Percentiles rank a stretch among this genome's conserved stretches.
phyloP scores from a whole-genome alignment of 2,888 invertebrate genomes.

The Macropis europaea region DNA sequence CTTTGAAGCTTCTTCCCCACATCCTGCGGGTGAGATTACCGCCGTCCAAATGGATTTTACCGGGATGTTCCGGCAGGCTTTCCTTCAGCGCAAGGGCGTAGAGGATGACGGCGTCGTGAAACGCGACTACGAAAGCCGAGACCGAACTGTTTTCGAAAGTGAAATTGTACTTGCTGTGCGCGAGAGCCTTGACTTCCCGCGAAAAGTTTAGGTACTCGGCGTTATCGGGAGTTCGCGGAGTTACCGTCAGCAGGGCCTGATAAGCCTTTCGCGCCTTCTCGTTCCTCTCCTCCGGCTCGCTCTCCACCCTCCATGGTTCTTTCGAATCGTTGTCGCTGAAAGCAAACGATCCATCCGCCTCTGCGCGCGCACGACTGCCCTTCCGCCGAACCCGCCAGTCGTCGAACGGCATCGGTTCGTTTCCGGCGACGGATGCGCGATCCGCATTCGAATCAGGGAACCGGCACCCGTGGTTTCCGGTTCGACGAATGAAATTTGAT shows the following conservation, averaged over 20 bases:
- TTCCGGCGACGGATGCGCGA: neutral
- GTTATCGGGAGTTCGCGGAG: conserved; percentile 90
- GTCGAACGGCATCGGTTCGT: neutral
- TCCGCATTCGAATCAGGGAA: conserved; percentile 18
- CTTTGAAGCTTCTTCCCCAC: conserved; percentile 93
- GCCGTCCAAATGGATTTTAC: conserved; percentile 85
- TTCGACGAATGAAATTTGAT: conserved; percentile 13
- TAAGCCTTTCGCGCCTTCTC: conserved; percentile 91
- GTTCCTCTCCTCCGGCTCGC: conserved; percentile 91
- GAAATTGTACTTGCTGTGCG: conserved; percentile 86
- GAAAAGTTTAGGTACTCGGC: conserved; percentile 90
- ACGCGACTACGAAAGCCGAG: conserved; percentile 95
- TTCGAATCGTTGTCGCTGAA: conserved; percentile 79
- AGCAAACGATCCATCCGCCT: conserved; percentile 3
- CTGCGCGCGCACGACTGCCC: too few species aligned
- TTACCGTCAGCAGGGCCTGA: conserved; percentile 92
- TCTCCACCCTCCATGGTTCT: conserved; percentile 92
- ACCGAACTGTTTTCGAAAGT: conserved; percentile 89
- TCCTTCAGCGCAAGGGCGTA: conserved; percentile 96
- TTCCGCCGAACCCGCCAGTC: too few species aligned
- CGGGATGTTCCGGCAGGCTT: conserved; percentile 82
- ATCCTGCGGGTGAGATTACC: conserved; percentile 90
- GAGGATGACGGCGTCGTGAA: conserved; percentile 97
- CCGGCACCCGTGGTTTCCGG: conserved; percentile 36
- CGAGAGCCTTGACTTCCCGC: conserved; percentile 86